These are phyloP conservation scores for Venustaconcha ellipsiformis DNA, from an alignment of 1,140 invertebrate genomes.

Conservation along the genomic window DNA sequence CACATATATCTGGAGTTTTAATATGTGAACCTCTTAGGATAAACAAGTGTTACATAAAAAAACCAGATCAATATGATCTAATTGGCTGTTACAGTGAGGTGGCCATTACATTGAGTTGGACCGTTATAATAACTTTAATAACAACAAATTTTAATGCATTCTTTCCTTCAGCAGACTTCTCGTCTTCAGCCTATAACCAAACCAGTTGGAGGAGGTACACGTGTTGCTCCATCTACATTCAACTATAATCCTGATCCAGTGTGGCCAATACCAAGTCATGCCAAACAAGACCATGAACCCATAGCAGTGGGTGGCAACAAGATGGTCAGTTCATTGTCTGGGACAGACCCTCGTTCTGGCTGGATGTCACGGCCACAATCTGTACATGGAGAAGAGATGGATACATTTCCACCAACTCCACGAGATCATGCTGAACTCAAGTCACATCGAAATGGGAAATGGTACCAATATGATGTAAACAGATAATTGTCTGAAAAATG, in stretches of 20 bases:
- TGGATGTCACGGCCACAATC: constrained; percentile 36
- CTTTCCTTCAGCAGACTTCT: constrained; percentile 15
- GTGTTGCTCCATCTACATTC: constrained; percentile 19
- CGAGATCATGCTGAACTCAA: constrained; percentile 33
- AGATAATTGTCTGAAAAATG: no score
- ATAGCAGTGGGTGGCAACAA: constrained; percentile 11
- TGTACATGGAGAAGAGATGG: constrained; percentile 31
- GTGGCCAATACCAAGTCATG: constrained; percentile 22
- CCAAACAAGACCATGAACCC: constrained; percentile 14
- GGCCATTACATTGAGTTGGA: no score
- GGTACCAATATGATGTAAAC: not conserved
- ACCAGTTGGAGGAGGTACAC: constrained; percentile 7
- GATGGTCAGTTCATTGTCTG: constrained; percentile 14
- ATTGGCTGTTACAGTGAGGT: no score
- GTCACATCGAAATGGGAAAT: constrained; percentile 32
- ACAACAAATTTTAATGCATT: no score
- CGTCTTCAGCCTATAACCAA: constrained; percentile 34
- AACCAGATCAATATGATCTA: no score
- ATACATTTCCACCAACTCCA: constrained; percentile 23
- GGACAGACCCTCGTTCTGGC: constrained; percentile 27
- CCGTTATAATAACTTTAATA: no score
- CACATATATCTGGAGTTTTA: no score
- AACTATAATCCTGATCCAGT: constrained; percentile 24
- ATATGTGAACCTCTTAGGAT: no score
- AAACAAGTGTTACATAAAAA: no score